Conservation (phyloP, 2,113 vertebrate species). For the Tichodroma muraria region DNA sequence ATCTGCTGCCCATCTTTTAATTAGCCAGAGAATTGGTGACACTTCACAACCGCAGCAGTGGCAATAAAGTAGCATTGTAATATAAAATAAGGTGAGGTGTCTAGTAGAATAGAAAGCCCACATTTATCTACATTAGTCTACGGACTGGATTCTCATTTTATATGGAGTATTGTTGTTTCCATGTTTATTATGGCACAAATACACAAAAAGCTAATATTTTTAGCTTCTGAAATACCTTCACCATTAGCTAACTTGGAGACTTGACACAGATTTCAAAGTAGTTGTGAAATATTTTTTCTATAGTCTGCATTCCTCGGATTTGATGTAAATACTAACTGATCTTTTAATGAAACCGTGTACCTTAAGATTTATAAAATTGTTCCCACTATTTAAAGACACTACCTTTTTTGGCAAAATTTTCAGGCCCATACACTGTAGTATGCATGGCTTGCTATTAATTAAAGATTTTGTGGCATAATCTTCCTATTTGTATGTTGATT, state of each 20-base stretch:
- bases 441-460: not conserved
- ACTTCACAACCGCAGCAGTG: slow-evolving; percentile 28
- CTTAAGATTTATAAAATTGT: not conserved
- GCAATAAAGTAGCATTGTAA: slow-evolving; percentile 2
- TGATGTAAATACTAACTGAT: not conserved
- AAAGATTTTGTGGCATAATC: not conserved
- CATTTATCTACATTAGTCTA: not conserved
- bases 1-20: slow-evolving; percentile 63
- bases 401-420: not conserved
- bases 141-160: not conserved
- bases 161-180: not conserved
- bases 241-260: not conserved
- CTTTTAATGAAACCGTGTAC: not conserved
- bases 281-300: not conserved
- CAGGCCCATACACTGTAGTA: not conserved
- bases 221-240: not conserved
- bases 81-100: not conserved
- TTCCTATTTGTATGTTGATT: not conserved
- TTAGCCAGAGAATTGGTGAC: slow-evolving; percentile 40
- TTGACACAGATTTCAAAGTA: not conserved
- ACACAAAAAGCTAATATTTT: not conserved
- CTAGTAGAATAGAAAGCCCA: not conserved
- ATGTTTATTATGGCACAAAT: not conserved
- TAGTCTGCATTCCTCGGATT: not conserved
- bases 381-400: not conserved